Evolutionary conservation across 1,140 invertebrate species (phyloP).

Genomic region (Tetramorium parvispinum): DNA sequence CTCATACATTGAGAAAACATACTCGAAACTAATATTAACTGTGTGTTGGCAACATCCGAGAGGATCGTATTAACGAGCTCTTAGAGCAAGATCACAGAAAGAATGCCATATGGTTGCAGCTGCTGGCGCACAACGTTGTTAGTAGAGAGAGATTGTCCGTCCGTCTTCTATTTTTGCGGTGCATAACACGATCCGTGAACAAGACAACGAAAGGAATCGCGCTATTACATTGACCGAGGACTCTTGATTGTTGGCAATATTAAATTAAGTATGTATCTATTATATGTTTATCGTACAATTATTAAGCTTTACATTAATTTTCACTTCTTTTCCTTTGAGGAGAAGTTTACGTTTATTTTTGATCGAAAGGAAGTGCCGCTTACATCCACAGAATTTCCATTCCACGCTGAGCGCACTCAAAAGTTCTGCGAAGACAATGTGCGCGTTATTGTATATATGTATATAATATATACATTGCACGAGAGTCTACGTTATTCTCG

Average conservation of each 20-base stretch:
- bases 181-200: conserved; percentile 53
- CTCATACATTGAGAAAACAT: conserved; percentile 82
- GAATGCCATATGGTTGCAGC: conserved; percentile 81
- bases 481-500: not conserved
- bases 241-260: not conserved
- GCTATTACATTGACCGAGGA: not conserved
- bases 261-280: not conserved
- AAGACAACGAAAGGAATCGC: conserved; percentile 47
- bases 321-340: not conserved
- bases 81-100: conserved; percentile 81
- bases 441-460: too few relatives aligned
- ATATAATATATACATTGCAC: too few relatives aligned
- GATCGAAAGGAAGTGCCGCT: not conserved
- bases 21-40: conserved; percentile 84
- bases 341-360: not conserved
- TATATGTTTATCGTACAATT: not conserved
- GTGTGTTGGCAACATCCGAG: conserved; percentile 82
- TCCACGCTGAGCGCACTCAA: not conserved
- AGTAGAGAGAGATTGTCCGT: conserved; percentile 65
- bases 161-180: conserved; percentile 72
- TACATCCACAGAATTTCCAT: not conserved
- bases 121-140: conserved; percentile 76
- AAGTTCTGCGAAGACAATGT: not conserved
- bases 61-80: conserved; percentile 82
- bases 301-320: not conserved